A percentile compares a stretch with the other conserved stretches of the same genome.
phyloP scores from a whole-genome alignment of 35 echinoderm and acorn worm genomes.

The Lytechinus pictus region DNA sequence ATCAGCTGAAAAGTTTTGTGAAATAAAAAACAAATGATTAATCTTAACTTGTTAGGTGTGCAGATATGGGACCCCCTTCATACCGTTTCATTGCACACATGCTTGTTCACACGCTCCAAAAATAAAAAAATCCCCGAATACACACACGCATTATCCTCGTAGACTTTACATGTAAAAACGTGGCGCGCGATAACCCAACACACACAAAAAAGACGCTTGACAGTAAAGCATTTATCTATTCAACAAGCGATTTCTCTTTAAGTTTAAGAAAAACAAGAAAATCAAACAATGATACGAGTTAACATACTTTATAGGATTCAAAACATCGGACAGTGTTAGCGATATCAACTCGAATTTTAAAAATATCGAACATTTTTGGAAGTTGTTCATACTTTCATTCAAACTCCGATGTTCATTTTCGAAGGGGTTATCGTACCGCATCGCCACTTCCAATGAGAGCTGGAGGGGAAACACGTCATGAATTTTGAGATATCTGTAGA shows the following conservation, averaged over 20 bases:
- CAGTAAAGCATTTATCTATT: not conserved
- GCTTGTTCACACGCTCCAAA: not conserved
- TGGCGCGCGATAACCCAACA: slow-evolving; percentile 4
- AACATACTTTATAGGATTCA: not conserved
- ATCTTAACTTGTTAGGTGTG: too few relatives aligned
- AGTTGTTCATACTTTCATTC: slow-evolving; percentile 51
- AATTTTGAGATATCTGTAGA: not conserved
- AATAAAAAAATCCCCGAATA: slow-evolving; percentile 32
- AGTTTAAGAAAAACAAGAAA: not conserved
- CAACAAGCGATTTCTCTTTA: not conserved
- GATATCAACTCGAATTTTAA: not conserved
- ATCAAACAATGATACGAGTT: not conserved
- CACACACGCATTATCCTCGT: not conserved
- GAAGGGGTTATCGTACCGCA: slow-evolving; percentile 20
- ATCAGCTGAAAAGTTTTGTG: too few relatives aligned
- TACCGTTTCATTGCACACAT: not conserved
- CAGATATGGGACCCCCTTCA: too few relatives aligned
- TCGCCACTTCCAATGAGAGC: slow-evolving; percentile 53
- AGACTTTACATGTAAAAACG: not conserved
- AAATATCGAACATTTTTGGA: slow-evolving; percentile 12
- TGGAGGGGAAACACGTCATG: slow-evolving; percentile 49
- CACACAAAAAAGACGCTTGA: slow-evolving; percentile 8
- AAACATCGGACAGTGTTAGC: not conserved
- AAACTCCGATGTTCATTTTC: slow-evolving; percentile 53
- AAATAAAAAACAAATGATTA: too few relatives aligned